These are phyloP conservation scores for Deilephila porcellus DNA, from an alignment of 2,888 invertebrate genomes.

Conservation along the genomic window DNA sequence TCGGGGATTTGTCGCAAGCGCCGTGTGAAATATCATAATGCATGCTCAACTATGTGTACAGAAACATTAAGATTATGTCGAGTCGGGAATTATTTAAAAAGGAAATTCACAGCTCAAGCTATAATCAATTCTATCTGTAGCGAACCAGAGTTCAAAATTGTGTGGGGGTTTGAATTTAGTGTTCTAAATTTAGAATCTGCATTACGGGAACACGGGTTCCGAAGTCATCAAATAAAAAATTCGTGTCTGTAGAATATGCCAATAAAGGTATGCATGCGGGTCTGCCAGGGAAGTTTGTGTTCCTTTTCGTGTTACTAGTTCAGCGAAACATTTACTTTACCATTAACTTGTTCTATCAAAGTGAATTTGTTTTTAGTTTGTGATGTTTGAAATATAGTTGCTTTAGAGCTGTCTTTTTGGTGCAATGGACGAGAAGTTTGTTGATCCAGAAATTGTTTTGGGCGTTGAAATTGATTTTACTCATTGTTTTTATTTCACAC, in stretches of 20 bases:
- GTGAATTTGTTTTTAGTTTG: neutral
- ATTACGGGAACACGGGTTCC: neutral
- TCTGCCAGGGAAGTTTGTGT: neutral
- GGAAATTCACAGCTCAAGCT: neutral
- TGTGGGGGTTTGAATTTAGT: neutral
- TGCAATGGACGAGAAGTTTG: no score
- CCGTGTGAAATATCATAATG: constrained; percentile 26
- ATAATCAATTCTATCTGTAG: neutral
- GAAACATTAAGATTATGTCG: constrained; percentile 37
- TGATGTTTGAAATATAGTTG: neutral
- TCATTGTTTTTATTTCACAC: neutral
- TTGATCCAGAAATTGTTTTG: no score
- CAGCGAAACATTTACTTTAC: neutral
- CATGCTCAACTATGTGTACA: constrained; percentile 38
- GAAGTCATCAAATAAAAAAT: constrained; percentile 6
- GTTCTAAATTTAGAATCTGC: constrained; percentile 17
- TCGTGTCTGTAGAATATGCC: constrained; percentile 4
- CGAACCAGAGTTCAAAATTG: neutral
- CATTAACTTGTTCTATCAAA: neutral
- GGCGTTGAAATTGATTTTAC: no score
- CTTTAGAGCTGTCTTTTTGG: no score
- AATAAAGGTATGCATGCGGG: constrained; percentile 9
- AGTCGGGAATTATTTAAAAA: constrained; percentile 34
- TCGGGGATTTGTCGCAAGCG: constrained; percentile 3
- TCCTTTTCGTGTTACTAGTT: neutral